Conservation (phyloP, 1,140 invertebrate genomes). For the Danaus plexippus region DNA sequence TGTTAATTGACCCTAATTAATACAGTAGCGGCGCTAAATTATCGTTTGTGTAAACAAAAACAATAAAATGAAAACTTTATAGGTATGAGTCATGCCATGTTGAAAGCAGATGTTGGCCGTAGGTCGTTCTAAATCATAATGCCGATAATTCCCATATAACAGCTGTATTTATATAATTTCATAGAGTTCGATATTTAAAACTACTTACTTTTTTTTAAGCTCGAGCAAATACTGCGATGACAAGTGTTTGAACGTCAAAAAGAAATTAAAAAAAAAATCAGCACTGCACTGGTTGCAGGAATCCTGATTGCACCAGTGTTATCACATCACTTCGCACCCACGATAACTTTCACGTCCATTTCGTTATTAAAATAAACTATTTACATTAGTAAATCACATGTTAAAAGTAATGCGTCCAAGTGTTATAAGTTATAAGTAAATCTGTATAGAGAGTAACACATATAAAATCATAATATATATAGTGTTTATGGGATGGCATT, state of each 20-base stretch:
- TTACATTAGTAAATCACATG: conserved; percentile 60
- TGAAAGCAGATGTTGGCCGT: conserved; percentile 16
- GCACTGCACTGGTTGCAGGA: conserved; percentile 19
- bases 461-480: conserved; percentile 24
- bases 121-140: too few relatives aligned
- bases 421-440: conserved; percentile 25
- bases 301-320: conserved; percentile 20
- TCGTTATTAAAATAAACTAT: conserved; percentile 52
- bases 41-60: conserved; percentile 23
- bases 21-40: conserved; percentile 8
- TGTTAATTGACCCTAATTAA: conserved; percentile 12
- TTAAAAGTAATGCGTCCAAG: conserved; percentile 29
- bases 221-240: conserved; percentile 20
- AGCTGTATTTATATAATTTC: background rate
- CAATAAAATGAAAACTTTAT: conserved; percentile 23
- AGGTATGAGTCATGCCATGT: conserved; percentile 18
- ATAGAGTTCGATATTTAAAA: conserved; percentile 14
- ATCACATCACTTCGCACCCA: conserved; percentile 49
- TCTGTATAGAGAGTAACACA: conserved; percentile 19
- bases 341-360: conserved; percentile 56
- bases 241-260: conserved; percentile 26
- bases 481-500: conserved; percentile 15
- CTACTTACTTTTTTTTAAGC: conserved; percentile 26
- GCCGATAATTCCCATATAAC: too few relatives aligned
- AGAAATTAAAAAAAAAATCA: conserved; percentile 28